phyloP scores from a whole-genome alignment of 2,888 invertebrate species.

The Crossocerus cetratus region DNA sequence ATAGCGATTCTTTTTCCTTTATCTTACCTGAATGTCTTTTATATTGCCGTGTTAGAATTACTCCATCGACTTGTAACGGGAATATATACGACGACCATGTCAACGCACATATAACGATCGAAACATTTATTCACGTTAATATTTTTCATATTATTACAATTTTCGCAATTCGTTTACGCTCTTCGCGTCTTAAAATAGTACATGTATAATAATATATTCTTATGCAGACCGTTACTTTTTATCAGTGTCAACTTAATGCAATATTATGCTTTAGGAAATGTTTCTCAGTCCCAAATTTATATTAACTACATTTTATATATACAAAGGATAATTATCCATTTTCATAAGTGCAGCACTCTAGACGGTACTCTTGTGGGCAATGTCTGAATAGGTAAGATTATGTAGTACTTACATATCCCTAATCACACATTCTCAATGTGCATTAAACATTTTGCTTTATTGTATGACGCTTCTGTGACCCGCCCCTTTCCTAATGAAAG shows the following conservation, averaged over 20 bases:
- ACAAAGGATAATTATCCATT: slow-evolving; percentile 45
- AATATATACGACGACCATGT: too few species aligned
- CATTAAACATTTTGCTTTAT: slow-evolving; percentile 19
- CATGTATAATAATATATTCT: slow-evolving; percentile 55
- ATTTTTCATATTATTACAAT: slow-evolving; percentile 64
- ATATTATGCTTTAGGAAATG: slow-evolving; percentile 47
- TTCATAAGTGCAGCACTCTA: slow-evolving; percentile 29
- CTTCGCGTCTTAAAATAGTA: slow-evolving; percentile 61
- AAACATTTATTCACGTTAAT: slow-evolving; percentile 68
- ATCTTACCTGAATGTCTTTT: not conserved
- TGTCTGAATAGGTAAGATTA: slow-evolving; percentile 42
- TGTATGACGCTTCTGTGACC: slow-evolving; percentile 7
- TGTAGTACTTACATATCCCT: slow-evolving; percentile 20
- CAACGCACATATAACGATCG: slow-evolving; percentile 55
- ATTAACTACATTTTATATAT: slow-evolving; percentile 50
- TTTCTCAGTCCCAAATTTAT: slow-evolving; percentile 59
- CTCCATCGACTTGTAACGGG: too few species aligned
- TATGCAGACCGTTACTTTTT: slow-evolving; percentile 34
- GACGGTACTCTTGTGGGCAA: slow-evolving; percentile 31
- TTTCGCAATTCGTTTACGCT: slow-evolving; percentile 54
- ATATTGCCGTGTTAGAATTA: too few species aligned
- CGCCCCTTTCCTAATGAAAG: slow-evolving; percentile 10
- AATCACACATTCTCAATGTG: slow-evolving; percentile 25
- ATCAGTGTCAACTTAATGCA: slow-evolving; percentile 35
- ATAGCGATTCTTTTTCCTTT: not conserved